Base-by-base conservation (phyloP, 2,888 invertebrate genomes). In the Arrhopalites spinosus region DNA sequence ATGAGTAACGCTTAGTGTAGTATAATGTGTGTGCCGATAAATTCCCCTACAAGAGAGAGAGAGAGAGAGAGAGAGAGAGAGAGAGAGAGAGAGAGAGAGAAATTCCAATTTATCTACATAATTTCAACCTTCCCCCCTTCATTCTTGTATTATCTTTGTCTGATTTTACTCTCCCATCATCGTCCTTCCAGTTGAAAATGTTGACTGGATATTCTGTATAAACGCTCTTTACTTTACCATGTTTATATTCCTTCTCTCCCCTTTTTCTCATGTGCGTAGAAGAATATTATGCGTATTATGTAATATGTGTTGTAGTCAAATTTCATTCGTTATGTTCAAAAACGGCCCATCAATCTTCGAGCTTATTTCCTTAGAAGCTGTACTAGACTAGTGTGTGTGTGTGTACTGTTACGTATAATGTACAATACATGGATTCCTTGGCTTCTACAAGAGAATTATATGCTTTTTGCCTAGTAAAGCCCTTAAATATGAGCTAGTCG, bases 101-200 rank as follows among this genome's bases (percentile, higher is more conserved):
- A 69, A 70, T 53, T 61, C 29, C 70, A 61, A 73, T 75, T 74
- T 73, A 76, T 76, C 67, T 75, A 75, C 75, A 78, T 77, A 74
- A 74, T 67, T 76, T 74, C 75, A 70, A 67, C 66, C 73, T 64
- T 71, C 66, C 77, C 73, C 71, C 74, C 71, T 23, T 59, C 72
- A 63, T 59, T 61, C 63, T 64, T 53, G 36, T 53, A 66, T 53
- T 75, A 75, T 71, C 50, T 56, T 43, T 25, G 27, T 53, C 53
- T 20, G 5, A n/a, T 20, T 53, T 53, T n/a, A n/a, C 36, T 20
- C 20, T 53, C 5, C n/a, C 23, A n/a, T 53, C 20, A 53, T 53
- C 53, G n/a, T 53, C 53, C 1, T 53, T 11, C 74, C 61, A 23
- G 30, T 56, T 59, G 43, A 71, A 71, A 71, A 71, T 61, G 27